A percentile compares a stretch with the other conserved stretches of the same genome.
Evolutionary conservation across 2,113 vertebrate genomes (phyloP).

Genomic region (Oreotrochilus melanogaster): DNA sequence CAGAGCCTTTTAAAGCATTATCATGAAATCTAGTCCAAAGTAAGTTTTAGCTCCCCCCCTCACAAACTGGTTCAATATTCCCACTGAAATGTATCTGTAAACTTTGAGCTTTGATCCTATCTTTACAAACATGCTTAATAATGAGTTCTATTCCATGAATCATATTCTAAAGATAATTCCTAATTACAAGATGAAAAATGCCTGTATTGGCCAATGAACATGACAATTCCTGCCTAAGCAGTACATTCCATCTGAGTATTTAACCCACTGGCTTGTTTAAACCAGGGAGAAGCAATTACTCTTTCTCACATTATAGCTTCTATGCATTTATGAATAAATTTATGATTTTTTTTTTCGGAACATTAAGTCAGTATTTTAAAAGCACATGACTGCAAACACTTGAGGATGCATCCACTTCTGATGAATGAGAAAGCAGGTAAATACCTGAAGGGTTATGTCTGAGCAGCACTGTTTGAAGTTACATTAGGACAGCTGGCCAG

Average conservation of each 20-base stretch:
- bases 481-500: background rate
- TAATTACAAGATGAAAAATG: background rate
- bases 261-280: background rate
- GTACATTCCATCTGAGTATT: background rate
- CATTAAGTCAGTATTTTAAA: background rate
- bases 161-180: background rate
- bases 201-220: background rate
- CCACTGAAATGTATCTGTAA: background rate
- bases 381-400: background rate
- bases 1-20: background rate
- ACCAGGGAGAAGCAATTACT: background rate
- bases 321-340: background rate
- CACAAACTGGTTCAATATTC: background rate
- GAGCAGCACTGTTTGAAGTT: background rate
- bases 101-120: conserved; percentile 11
- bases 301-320: background rate
- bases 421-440: rapidly evolving
- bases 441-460: background rate
- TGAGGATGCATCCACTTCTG: background rate
- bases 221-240: background rate
- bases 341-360: background rate
- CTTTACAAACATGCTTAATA: conserved; percentile 29
- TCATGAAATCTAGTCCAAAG: background rate
- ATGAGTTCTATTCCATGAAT: background rate
- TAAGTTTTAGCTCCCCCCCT: background rate